Base-by-base conservation (phyloP, 1,140 invertebrate species). In the Sitodiplosis mosellana region DNA sequence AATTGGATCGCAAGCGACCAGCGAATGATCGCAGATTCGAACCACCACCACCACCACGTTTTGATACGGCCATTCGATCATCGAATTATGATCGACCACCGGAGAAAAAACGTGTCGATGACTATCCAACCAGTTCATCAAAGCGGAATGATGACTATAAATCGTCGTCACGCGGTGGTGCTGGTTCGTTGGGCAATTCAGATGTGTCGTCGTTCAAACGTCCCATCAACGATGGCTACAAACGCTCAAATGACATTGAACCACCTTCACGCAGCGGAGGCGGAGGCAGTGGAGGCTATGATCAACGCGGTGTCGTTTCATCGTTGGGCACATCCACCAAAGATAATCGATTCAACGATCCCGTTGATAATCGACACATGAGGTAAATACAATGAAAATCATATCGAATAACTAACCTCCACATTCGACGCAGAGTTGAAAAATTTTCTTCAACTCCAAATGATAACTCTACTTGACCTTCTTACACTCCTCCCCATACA, bases 1-100 rank as follows among this genome's bases (percentile, higher is more conserved):
- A 64, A 42, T 51, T 59, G 7, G 66, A 69, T 45, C 60, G 64
- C 17, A 70, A 70, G 50, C 60, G 69, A 8, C 41, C 61, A 8
- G 52, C 50, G 14, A 49, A 51, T 19, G 59, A 60, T 2, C 53
- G 62, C 15, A 64, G 67, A 12, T 70, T 67, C 54, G 69, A 69
- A 49, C 63, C 61, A n/a, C 61, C 67, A 37, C 61, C 64, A 15
- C 61, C 62, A 15, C 62, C 62, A 17, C 52, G 62, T 33, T 64
- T 64, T 47, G 62, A 64, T 54, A 45, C 60, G 7, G 55, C 52
- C 34, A 50, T 64, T 33, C 43, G 43, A n/a, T 27, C 43, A 27
- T 2, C 21, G 3, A 12, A n/a, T 6, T 45, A 27, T n/a, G 43
- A 45, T 12, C 20, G 43, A 18, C 14, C 43, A 33, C 14, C 43